Percentiles rank a stretch among this genome's conserved stretches.
Evolutionary conservation across 2,797 vertebrate genomes (phyloP).

Genomic region (Sebastes baramenuke): DNA sequence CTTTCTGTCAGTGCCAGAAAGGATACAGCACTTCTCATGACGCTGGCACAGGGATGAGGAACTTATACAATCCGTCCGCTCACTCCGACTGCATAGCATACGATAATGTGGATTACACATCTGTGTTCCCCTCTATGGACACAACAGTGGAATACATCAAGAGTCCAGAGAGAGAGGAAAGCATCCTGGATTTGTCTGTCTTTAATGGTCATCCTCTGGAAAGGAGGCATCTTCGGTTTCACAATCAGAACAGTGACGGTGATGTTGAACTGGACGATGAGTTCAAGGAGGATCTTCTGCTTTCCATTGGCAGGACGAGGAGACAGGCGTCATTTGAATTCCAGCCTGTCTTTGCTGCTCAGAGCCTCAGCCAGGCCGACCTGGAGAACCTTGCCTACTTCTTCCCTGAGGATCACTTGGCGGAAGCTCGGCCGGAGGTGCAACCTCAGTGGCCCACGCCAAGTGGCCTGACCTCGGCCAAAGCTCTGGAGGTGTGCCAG

Average conservation of each 20-base stretch:
- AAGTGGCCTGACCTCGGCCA: conserved; percentile 69
- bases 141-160: conserved; percentile 79
- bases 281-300: conserved; percentile 53
- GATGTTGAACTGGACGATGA: conserved; percentile 22
- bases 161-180: conserved; percentile 54
- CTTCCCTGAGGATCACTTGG: conserved; percentile 84
- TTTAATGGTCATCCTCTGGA: conserved; percentile 38
- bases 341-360: conserved; percentile 61
- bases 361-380: conserved; percentile 66
- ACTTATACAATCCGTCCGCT: conserved; percentile 35
- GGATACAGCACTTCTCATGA: conserved; percentile 46
- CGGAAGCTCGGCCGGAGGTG: conserved; percentile 51
- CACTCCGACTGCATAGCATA: conserved; percentile 69
- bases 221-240: conserved; percentile 11
- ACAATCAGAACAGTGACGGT: background rate
- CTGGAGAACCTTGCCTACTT: conserved; percentile 82
- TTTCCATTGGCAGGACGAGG: conserved; percentile 43
- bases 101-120: conserved; percentile 81
- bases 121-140: conserved; percentile 82
- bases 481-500: conserved; percentile 77
- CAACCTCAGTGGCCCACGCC: conserved; percentile 81
- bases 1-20: conserved; percentile 81
- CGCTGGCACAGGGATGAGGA: background rate
- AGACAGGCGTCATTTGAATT: conserved; percentile 66
- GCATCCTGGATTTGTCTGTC: conserved; percentile 52